These are phyloP conservation scores for Myxocyprinus asiaticus DNA, from an alignment of 2,113 vertebrate species.

Conservation along the genomic window DNA sequence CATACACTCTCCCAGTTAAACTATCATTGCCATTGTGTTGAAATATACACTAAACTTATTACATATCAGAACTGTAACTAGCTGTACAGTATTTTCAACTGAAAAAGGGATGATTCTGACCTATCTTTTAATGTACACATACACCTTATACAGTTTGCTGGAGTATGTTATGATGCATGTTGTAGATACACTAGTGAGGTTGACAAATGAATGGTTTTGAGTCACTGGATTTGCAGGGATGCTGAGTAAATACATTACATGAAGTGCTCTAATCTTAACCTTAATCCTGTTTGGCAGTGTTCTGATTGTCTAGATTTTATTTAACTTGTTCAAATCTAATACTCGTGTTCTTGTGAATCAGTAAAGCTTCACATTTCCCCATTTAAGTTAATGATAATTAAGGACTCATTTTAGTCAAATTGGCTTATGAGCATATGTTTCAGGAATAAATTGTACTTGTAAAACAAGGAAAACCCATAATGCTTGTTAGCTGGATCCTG, in stretches of 20 bases:
- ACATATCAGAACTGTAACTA: no score
- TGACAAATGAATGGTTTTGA: no score
- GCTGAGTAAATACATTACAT: background rate
- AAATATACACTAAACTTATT: no score
- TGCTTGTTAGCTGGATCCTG: background rate
- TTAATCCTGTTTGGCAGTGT: background rate
- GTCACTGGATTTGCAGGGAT: background rate
- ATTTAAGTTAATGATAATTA: background rate
- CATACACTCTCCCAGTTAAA: no score
- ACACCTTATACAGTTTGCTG: no score
- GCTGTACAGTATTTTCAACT: no score
- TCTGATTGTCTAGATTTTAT: background rate
- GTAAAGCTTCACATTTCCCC: background rate
- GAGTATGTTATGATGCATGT: no score
- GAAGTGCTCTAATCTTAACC: background rate
- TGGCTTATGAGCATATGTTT: no score
- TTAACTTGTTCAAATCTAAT: background rate
- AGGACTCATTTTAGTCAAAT: background rate
- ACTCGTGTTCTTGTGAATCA: background rate
- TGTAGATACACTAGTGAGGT: no score
- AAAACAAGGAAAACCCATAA: background rate
- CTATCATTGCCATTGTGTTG: no score
- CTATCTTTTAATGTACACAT: no score
- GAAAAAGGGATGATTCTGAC: no score
- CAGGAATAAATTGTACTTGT: background rate